Evolutionary conservation across 2,113 vertebrate genomes (phyloP), one percentile per base, ranked within the genome.

Genomic region (Himantopus leucocephalus): DNA sequence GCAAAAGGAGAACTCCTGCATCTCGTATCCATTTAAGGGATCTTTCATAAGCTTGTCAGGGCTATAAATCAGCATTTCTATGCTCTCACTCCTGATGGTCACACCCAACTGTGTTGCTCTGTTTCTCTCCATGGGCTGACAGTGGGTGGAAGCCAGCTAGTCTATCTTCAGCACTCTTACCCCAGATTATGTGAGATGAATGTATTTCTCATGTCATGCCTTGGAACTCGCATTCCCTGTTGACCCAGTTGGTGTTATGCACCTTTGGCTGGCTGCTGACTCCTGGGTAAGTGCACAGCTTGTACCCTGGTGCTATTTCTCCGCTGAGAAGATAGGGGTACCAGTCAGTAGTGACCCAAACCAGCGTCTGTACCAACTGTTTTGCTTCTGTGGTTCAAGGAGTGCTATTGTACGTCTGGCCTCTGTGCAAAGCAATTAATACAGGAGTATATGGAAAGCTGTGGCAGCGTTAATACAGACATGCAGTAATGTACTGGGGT

Each of bases 121-220:
- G 97, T 97, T 97, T 97, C 94, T 97, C 97, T 97, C 96, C 97
- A 96, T 97, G 97, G 94, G 96, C 96, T 97, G 97, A 97, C 96
- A 97, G 97, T 97, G 96, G 97, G 97, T 97, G 95, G 97, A 97
- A 97, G 96, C 97, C 96, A 97, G 94, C 94, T 97, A 97, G 97
- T 97, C 97, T 97, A 67, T 97, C 97, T 97, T 95, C 97, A 97
- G 95, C 97, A 97, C 91, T 97, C 96, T 97, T 96, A 96, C 84
- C 97, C 95, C 96, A 97, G 97, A 97, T 97, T 96, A 92, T 97
- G 95, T 97, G 97, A 97, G 96, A 96, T 97, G 97, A 97, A 96
- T 97, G 84, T 97, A 97, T 97, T 95, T 97, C 97, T 97, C 95
- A 97, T 97, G 96, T 97, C 97, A 97, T 97, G 94, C 96, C 94